Conservation (phyloP, 2,888 invertebrate genomes). For the Macrophya alboannulata region DNA sequence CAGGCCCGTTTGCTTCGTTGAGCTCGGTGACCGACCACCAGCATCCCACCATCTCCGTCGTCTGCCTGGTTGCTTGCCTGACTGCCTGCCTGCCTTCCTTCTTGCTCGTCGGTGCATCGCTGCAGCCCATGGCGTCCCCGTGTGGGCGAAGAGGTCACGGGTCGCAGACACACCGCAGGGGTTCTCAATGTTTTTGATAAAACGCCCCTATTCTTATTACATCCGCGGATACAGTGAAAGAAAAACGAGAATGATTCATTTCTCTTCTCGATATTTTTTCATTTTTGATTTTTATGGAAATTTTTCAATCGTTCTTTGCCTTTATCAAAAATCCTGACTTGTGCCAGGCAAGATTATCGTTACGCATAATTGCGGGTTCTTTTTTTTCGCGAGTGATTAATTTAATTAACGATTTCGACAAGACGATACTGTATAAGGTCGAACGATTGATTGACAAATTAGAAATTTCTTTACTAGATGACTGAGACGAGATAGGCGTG, state of each 20-base stretch:
- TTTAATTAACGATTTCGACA: too few relatives aligned
- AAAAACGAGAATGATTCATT: background rate
- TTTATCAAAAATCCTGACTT: too few relatives aligned
- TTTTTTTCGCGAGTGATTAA: too few relatives aligned
- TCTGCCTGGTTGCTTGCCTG: constrained; percentile 53
- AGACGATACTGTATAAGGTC: too few relatives aligned
- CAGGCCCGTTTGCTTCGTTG: constrained; percentile 67
- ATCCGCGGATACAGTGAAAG: too few relatives aligned
- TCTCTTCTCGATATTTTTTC: too few relatives aligned
- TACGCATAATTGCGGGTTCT: too few relatives aligned
- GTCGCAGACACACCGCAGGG: constrained; percentile 77
- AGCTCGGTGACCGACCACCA: constrained; percentile 74
- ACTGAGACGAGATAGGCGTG: background rate
- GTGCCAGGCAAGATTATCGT: too few relatives aligned
- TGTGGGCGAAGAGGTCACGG: constrained; percentile 78
- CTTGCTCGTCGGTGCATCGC: constrained; percentile 58
- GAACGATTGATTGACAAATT: too few relatives aligned
- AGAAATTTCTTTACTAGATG: background rate
- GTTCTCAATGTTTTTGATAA: constrained; percentile 69
- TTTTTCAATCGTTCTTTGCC: too few relatives aligned
- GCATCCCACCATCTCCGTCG: constrained; percentile 58
- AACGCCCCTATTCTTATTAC: constrained; percentile 2
- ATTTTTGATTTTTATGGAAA: too few relatives aligned
- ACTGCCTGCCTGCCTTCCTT: background rate
- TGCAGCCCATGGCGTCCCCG: constrained; percentile 76